Base-by-base conservation (phyloP, 2,888 invertebrate species). In the Athrips mouffetella region DNA sequence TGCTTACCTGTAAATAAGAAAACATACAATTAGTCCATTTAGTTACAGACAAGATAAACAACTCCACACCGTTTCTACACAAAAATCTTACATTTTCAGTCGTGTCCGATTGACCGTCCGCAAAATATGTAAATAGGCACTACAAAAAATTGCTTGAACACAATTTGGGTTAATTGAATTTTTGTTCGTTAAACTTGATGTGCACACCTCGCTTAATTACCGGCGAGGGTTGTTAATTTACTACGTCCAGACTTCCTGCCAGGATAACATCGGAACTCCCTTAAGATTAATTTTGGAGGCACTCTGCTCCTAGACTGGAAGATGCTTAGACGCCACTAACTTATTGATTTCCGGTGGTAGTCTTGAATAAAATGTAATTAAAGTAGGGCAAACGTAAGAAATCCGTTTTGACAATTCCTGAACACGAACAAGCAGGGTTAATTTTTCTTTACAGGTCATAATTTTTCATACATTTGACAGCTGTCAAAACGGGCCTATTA, bases 261-360 rank as follows among this genome's bases (percentile, higher is more conserved):
- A 71, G 79, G 81, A 81, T 81, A 84, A 78, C 81, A 81, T 82
- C 76, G 80, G 78, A 84, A 84, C 84, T 87, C 87, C 85, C 86
- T 80, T 76, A 87, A 88, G 87, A 87, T 87, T 88, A 88, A 88
- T 88, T 87, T 87, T 78, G 81, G 70, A 76, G 64, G 70, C 78
- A 76, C 82, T 80, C 69, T 68, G 7, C 1, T 21, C 37, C 20
- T n/a, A n/a, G 37, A 37, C 37, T 11, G 21, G 37, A 37, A 0
- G 6, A 37, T 33, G n/a, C 2, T n/a, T 37, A 18, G 20, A 37
- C 21, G n/a, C 13, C 5, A 16, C 13, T 31, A 3, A 33, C n/a
- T n/a, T n/a, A n/a, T n/a, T n/a, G n/a, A n/a, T n/a, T n/a, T n/a
- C n/a, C n/a, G n/a, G n/a, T n/a, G n/a, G n/a, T n/a, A n/a, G n/a